phyloP scores from a whole-genome alignment of 2,113 vertebrate species.

The Hucho hucho region DNA sequence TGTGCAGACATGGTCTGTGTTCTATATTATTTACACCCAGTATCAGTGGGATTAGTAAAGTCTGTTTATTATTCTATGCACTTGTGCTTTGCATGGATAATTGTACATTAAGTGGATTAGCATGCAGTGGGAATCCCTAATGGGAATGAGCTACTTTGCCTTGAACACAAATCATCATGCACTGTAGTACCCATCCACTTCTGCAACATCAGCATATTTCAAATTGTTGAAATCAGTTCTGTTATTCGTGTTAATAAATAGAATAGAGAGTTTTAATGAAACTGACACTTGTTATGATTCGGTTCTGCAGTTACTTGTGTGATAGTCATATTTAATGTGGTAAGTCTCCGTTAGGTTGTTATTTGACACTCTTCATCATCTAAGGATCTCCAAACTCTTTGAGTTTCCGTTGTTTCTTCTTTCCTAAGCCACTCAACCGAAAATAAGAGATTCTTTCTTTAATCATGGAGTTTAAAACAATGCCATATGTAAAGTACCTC shows the following conservation, averaged over 20 bases:
- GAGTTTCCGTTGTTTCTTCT: not conserved
- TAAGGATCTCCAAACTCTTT: not conserved
- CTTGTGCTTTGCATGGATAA: conserved; percentile 63
- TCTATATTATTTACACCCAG: conserved; percentile 17
- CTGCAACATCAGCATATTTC: conserved; percentile 63
- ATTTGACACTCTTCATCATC: not conserved
- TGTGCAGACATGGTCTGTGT: conserved; percentile 26
- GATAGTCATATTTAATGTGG: too few species aligned
- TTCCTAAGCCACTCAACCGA: not conserved
- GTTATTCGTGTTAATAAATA: not conserved
- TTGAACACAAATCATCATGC: conserved; percentile 54
- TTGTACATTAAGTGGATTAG: conserved; percentile 76
- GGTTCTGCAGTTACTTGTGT: conserved; percentile 32
- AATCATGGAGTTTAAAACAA: conserved; percentile 6
- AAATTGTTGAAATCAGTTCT: conserved; percentile 54
- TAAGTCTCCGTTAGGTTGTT: not conserved
- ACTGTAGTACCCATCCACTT: conserved; percentile 37
- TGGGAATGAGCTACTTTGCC: conserved; percentile 57
- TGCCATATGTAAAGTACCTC: conserved; percentile 42
- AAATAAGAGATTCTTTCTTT: not conserved
- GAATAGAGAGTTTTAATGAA: conserved; percentile 57
- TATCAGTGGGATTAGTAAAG: conserved; percentile 50
- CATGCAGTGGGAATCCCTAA: conserved; percentile 50
- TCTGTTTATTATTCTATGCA: conserved; percentile 61
- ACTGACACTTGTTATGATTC: conserved; percentile 51